Base-by-base conservation (phyloP, 2,113 vertebrate species). In the Eublepharis macularius region DNA sequence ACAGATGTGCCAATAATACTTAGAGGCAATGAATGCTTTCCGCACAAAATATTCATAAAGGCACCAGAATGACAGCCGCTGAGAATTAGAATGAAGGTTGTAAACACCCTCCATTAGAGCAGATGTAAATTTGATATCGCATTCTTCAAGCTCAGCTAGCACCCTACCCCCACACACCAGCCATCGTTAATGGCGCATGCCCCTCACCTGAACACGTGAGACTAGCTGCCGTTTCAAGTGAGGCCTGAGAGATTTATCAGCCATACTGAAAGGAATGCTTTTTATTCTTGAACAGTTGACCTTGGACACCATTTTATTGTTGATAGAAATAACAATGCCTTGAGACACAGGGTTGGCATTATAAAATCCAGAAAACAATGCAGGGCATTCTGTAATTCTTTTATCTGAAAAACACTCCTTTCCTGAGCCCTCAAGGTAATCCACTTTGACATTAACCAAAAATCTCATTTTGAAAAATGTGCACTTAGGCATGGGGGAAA, bases 1-100 rank as follows among this genome's bases (percentile, higher is more conserved):
- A 45, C 32, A 36, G 73, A 81, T 75, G 63, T 70, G 72, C 80
- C 47, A 82, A 69, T 70, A 86, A 57, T 70, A 60, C 39, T 51
- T 14, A 76, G 47, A 47, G 11, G 63, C 39, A 69, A 45, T 76
- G 41, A 70, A 36, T 12, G 4, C 54, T 69, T 51, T 54, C 63
- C 19, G 32, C 36, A 32, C 21, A 69, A 87, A 60, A 77, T 4
- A 6, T 43, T 32, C 74, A 43, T 75, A 57, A 57, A 66, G 41
- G 32, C 32, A 19, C 13, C 36, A 77, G 13, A 32, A 32, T 69
- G 63, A 81, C 72, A 81, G 73, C 9, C 2, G 63, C 4, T n/a
- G 3, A 69, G 49, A 86, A 76, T 70, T 70, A 69, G n/a, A n/a
- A 16, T 45, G 26, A 51, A 6, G 1, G 63, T 45, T 60, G 34